Percentiles rank a stretch among this genome's conserved stretches.
These are phyloP conservation scores for Osmoderma eremita DNA, from an alignment of 2,888 invertebrate species.

Conservation along the genomic window DNA sequence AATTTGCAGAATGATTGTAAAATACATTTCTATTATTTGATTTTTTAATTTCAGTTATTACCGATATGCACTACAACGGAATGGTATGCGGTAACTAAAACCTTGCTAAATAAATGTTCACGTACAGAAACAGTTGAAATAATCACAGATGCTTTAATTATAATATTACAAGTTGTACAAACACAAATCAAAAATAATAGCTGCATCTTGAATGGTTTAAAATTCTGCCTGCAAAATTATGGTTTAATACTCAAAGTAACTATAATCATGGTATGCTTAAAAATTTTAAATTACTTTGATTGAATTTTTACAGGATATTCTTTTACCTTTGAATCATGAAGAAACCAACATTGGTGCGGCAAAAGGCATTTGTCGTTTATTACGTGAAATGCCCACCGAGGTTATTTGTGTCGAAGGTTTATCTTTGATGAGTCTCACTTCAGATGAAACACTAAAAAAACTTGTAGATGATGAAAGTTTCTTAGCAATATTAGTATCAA, in stretches of 20 bases:
- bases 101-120: conserved; percentile 49
- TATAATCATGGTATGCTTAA: too few species aligned
- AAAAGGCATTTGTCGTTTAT: conserved; percentile 54
- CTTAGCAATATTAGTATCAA: conserved; percentile 52
- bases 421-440: conserved; percentile 54
- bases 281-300: neutral
- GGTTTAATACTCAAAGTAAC: conserved; percentile 55
- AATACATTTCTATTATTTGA: conserved; percentile 33
- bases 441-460: conserved; percentile 53
- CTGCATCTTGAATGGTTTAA: conserved; percentile 50
- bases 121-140: conserved; percentile 50
- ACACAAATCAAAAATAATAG: conserved; percentile 50
- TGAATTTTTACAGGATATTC: conserved; percentile 44
- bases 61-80: conserved; percentile 56
- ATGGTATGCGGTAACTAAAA: conserved; percentile 54
- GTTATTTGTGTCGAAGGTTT: conserved; percentile 56
- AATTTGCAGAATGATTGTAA: conserved; percentile 6
- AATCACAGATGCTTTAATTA: conserved; percentile 54
- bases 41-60: conserved; percentile 50
- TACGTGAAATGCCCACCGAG: conserved; percentile 54
- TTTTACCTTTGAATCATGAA: conserved; percentile 17
- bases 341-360: conserved; percentile 35
- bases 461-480: conserved; percentile 56
- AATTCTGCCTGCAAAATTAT: conserved; percentile 56
- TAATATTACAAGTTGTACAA: conserved; percentile 55